Percentiles rank a stretch among this genome's conserved stretches.
Conservation (phyloP, 2,113 vertebrate species). For the Propithecus coquereli region DNA sequence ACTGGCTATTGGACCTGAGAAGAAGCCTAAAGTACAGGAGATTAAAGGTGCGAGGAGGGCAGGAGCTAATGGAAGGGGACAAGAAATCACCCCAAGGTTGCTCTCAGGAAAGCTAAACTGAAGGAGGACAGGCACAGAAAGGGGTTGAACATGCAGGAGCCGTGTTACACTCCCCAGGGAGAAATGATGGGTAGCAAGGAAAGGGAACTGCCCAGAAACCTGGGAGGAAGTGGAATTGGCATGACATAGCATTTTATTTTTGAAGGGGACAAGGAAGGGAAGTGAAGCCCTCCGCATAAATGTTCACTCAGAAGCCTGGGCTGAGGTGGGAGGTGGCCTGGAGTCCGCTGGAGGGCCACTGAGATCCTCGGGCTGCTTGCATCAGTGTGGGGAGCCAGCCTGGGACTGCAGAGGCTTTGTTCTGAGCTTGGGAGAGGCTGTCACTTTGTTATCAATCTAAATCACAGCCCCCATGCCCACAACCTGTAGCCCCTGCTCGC, state of each 20-base stretch:
- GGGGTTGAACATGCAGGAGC: neutral
- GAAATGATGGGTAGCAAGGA: neutral
- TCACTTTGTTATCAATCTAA: neutral
- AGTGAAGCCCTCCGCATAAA: neutral
- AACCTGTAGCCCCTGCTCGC: neutral
- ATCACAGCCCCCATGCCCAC: neutral
- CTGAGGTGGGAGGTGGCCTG: neutral
- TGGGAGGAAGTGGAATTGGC: neutral
- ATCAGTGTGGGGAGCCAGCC: neutral
- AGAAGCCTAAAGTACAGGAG: neutral
- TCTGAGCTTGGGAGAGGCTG: neutral
- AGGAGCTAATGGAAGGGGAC: neutral
- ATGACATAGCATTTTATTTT: neutral
- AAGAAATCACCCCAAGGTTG: neutral
- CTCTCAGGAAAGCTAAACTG: neutral
- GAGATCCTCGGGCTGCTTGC: neutral
- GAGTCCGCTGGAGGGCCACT: neutral
- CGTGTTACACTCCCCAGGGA: neutral
- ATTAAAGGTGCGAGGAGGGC: accelerated
- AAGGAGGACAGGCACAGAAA: neutral
- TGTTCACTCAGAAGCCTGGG: neutral
- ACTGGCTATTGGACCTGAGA: neutral
- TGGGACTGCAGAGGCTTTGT: neutral
- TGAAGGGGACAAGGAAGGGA: neutral
- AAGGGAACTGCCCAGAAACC: neutral